phyloP scores from a whole-genome alignment of 2,797 vertebrate species.

The Neoniphon sammara region DNA sequence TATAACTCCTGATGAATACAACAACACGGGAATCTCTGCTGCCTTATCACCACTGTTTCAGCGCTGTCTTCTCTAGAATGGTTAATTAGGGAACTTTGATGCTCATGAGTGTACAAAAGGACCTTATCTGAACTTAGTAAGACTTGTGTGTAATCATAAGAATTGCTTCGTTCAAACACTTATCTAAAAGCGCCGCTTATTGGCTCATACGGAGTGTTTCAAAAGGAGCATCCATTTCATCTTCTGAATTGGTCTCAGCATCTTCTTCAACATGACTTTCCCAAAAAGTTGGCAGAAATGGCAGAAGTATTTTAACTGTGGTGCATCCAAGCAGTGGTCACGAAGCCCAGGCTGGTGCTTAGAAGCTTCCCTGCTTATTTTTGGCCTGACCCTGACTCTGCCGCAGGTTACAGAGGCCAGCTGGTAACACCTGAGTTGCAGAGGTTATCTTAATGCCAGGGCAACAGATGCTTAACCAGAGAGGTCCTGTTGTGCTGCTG shows the following conservation, averaged over 20 bases:
- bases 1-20: neutral
- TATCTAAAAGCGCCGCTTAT: neutral
- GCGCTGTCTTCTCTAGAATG: constrained; percentile 4
- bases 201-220: constrained; percentile 30
- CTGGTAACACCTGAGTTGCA: constrained; percentile 46
- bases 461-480: constrained; percentile 61
- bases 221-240: constrained; percentile 49
- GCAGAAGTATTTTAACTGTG: constrained; percentile 6
- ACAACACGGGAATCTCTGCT: constrained; percentile 29
- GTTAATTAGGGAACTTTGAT: constrained; percentile 40
- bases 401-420: constrained; percentile 60
- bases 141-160: neutral
- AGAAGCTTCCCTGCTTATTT: constrained; percentile 42
- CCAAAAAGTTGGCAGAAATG: constrained; percentile 11
- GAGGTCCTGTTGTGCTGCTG: constrained; percentile 61
- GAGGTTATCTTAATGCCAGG: constrained; percentile 63
- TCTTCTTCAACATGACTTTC: constrained; percentile 31
- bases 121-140: constrained; percentile 25
- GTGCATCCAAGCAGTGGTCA: constrained; percentile 12
- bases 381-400: constrained; percentile 46
- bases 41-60: constrained; percentile 32
- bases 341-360: constrained; percentile 25
- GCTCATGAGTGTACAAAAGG: constrained; percentile 22
- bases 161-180: neutral
- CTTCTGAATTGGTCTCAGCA: constrained; percentile 40